Base-by-base conservation (phyloP, 2,797 vertebrate species). In the Lepilemur ruficaudatus region DNA sequence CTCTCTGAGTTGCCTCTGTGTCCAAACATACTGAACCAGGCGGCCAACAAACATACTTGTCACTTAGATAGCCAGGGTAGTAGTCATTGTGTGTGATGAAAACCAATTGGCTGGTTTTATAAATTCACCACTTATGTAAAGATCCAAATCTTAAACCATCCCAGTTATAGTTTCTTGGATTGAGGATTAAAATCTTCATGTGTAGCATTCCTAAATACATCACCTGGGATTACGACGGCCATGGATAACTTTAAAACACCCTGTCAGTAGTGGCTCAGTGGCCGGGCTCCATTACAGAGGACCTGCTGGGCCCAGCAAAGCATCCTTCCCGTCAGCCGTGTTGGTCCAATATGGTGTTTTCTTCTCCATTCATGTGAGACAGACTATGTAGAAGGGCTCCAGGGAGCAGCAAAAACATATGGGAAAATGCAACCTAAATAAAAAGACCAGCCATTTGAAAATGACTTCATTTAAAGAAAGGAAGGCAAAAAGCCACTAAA, bases 291-390 rank as follows among this genome's bases (percentile, higher is more conserved):
- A 4, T 70, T 4, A 11, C 11, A 22, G 7, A 78, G 61, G 30
- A 38, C 70, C 52, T 6, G 7, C 65, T 25, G n/a, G 52, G 15
- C 35, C 67, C 38, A 9, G 81, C 20, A 15, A 23, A 50, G 23
- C 14, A 9, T 12, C 43, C 43, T 80, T 63, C 41, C 5, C 2
- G 30, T n/a, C 8, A 13, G 38, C 13, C 5, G 9, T 69, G 18
- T 17, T 46, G n/a, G 25, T 25, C 25, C 12, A 14, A 4, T 0
- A 0, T 25, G 46, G 18, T 38, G 13, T 15, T 50, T 43, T 20
- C 52, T 23, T 89, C 52, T 94, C 50, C 50, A 7, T 73, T 79
- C 25, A 5, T 14, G 41, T 50, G 38, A 50, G 25, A 4, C 28
- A 69, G 30, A 2, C 12, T 38, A 0, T 20, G 25, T 63, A 38